Base-by-base conservation (phyloP, 1,140 invertebrate species). In the Drosophila leontia region DNA sequence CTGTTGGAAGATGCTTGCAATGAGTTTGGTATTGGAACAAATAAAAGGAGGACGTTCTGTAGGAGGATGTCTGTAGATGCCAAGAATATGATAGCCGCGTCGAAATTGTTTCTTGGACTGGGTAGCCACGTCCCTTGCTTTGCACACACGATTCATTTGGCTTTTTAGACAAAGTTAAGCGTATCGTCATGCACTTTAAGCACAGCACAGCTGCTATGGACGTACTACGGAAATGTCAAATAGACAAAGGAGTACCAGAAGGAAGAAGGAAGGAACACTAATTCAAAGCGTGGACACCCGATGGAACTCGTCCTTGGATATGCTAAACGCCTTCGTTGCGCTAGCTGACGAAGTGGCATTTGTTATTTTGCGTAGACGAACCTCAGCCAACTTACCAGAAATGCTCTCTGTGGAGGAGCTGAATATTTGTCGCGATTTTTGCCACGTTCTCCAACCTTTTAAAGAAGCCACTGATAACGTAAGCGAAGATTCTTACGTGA, bases 391-490 rank as follows among this genome's bases (percentile, higher is more conserved):
- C 39, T 41, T 6, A 41, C 39, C 39, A 41, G 15, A 41, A 41
- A n/a, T 41, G 39, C 39, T 41, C 39, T n/a, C 17, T 35, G 34
- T 47, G 55, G 35, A 57, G 13, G 37, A 29, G 55, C 37, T 57
- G 11, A 57, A 57, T 41, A 41, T 41, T 41, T 57, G 55, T 26
- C 19, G 17, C 19, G 55, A 57, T 57, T 57, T 57, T 19, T 57
- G 37, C 55, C 34, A 57, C 26, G 55, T n/a, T 57, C 55, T 57
- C 19, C 35, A 41, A 57, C 55, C 37, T 12, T 57, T 57, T 41
- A 41, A 57, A n/a, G 55, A 41, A 41, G 35, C 55, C 55, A 57
- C 55, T 57, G 17, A 41, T 7, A 57, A n/a, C 41, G 55, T 39
- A 19, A 23, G 23, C 23, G 23, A 2, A 23, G 23, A 23, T 23